phyloP scores from a whole-genome alignment of 2,888 invertebrate species.

The Brassicogethes aeneus region DNA sequence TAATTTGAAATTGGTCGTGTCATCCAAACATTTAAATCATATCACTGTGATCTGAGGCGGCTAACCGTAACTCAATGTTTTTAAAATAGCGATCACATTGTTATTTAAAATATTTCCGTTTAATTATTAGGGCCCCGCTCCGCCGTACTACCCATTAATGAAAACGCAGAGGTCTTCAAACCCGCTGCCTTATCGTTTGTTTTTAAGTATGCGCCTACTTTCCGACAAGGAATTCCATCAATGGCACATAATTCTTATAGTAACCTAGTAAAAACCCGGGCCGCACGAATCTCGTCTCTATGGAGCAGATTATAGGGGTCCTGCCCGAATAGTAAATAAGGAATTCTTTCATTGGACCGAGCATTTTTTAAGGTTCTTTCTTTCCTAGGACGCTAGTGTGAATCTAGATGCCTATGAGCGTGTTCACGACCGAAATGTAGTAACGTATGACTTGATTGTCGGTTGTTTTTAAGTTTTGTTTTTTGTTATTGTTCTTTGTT shows the following conservation, averaged over 20 bases:
- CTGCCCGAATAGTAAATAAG: constrained; percentile 1
- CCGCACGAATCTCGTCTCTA: neutral
- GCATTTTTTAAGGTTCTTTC: constrained; percentile 35
- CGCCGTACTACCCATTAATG: too few relatives aligned
- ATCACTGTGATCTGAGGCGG: too few relatives aligned
- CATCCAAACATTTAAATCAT: too few relatives aligned
- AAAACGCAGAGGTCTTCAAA: too few relatives aligned
- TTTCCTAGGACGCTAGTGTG: constrained; percentile 31
- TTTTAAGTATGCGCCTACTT: too few relatives aligned
- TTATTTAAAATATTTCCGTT: neutral
- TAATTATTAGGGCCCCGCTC: neutral
- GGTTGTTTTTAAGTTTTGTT: constrained; percentile 14
- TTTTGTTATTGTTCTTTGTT: constrained; percentile 10
- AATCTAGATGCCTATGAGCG: constrained; percentile 28
- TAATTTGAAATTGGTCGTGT: too few relatives aligned
- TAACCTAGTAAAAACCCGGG: neutral
- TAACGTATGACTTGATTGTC: constrained; percentile 15
- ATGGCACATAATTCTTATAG: neutral
- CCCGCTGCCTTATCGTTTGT: too few relatives aligned
- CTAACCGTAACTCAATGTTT: too few relatives aligned
- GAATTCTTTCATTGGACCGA: constrained; percentile 33
- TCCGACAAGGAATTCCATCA: neutral
- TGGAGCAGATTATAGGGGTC: neutral
- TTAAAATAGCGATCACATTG: too few relatives aligned
- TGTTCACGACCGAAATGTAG: constrained; percentile 21